Evolutionary conservation across 2,797 vertebrate genomes (phyloP), one percentile per base, ranked within the genome.

Genomic region (Centropyge bicolor): DNA sequence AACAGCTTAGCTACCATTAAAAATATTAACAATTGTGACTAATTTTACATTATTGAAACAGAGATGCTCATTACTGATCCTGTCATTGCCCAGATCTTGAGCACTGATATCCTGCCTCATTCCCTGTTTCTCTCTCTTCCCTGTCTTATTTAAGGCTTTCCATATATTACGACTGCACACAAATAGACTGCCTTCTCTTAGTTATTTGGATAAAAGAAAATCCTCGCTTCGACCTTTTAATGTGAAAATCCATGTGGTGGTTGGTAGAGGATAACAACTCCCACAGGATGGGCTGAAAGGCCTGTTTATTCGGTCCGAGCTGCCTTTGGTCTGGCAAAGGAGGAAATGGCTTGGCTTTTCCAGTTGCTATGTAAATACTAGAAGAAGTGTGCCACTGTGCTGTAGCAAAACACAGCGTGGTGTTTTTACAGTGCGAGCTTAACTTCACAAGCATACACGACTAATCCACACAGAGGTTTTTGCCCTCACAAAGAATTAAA

Each of bases 371-470:
- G 86, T 90, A 91, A 95, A 91, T 88, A 90, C 83, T 22, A 74
- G 77, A 87, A 90, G 81, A 88, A 89, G 90, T 88, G 92, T 92
- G 87, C 86, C 88, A 89, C 90, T 90, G 91, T 88, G 87, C 80
- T 85, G 83, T 62, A 74, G 75, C 60, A 81, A 80, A 90, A 90
- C 81, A 75, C 79, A 59, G 80, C 75, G 19, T 72, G 73, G 48
- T 86, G 66, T 84, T 93, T 91, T 92, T 84, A 86, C 78, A 89
- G 67, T 70, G 69, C 74, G 64, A 74, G 80, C 71, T 85, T 82
- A 83, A 85, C 78, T 88, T 83, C 67, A 78, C 6, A 11, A 83
- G 80, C 68, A 67, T 67, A 74, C 67, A 61, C 22, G 17, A 38
- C 80, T 85, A 86, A 91, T 89, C 78, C 71, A 70, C 74, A 68